Percentiles rank a stretch among this genome's conserved stretches.
These are phyloP conservation scores for human DNA, from an alignment of 2,113 vertebrate species.

Conservation along the genomic window GRCh38 chr11:112210001-112210500, in stretches of 20 bases:
- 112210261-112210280: not conserved
- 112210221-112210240: not conserved
- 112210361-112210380: not conserved
- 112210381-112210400: not conserved
- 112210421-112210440: not conserved
- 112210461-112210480: not conserved
- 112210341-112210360: not conserved
- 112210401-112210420: slow-evolving; percentile 16
- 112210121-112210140: not conserved
- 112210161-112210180: not conserved
- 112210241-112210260: not conserved
- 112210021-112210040: not conserved
- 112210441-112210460: not conserved
- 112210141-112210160: slow-evolving; percentile 15
- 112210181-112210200: not conserved
- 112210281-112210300: not conserved
- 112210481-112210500: not conserved
- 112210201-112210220: slow-evolving; percentile 10
- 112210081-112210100: not conserved
- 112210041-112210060: not conserved
- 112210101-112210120: not conserved
- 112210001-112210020: too few species aligned
- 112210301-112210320: not conserved
- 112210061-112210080: not conserved
- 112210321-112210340: not conserved